A percentile compares a stretch with the other conserved stretches of the same genome.
phyloP scores from a whole-genome alignment of 2,888 invertebrate genomes.

The Onthophagus sagittarius region DNA sequence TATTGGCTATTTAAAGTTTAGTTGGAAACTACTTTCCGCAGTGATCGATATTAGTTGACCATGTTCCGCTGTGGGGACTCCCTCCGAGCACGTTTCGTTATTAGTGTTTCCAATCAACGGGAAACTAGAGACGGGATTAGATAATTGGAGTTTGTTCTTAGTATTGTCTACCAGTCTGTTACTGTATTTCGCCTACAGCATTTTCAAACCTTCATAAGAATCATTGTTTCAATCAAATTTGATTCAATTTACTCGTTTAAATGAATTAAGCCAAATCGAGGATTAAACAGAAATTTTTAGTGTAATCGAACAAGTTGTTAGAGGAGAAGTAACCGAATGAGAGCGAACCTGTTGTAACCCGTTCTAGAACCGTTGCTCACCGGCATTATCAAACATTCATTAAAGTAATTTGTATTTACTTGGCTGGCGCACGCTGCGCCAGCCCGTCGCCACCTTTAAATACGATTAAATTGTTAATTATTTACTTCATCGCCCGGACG shows the following conservation, averaged over 20 bases:
- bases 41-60: constrained; percentile 37
- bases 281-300: no score
- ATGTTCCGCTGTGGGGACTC: constrained; percentile 21
- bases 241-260: no score
- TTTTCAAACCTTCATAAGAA: background rate
- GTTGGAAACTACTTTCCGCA: constrained; percentile 40
- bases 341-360: constrained; percentile 5
- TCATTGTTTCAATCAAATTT: background rate
- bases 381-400: constrained; percentile 35
- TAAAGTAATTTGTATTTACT: constrained; percentile 34
- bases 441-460: constrained; percentile 21
- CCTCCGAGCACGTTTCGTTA: constrained; percentile 5
- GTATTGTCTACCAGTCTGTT: background rate
- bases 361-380: constrained; percentile 13
- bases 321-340: background rate
- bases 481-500: constrained; percentile 2
- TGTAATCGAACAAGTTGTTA: background rate
- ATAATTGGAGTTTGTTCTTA: constrained; percentile 7
- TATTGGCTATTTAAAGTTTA: constrained; percentile 42
- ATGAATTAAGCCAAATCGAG: no score
- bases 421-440: constrained; percentile 17
- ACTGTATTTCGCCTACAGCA: background rate
- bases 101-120: constrained; percentile 16
- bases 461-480: constrained; percentile 19
- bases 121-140: constrained; percentile 14